These are phyloP conservation scores for Origma solitaria DNA, from an alignment of 2,113 vertebrate species.

Conservation along the genomic window DNA sequence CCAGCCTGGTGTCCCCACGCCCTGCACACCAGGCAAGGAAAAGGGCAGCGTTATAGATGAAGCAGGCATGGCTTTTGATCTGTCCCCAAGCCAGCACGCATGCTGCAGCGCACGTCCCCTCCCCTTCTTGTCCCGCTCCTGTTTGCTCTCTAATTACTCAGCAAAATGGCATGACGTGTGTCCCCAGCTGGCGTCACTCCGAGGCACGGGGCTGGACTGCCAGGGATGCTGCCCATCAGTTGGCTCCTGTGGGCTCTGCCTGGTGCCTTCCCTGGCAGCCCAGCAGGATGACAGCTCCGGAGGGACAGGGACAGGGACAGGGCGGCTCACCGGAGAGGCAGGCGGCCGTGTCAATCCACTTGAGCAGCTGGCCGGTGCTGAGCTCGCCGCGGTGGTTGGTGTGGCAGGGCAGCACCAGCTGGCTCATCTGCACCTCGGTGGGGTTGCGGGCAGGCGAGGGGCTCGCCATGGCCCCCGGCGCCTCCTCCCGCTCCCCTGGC, in stretches of 20 bases:
- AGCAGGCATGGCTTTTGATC: not conserved
- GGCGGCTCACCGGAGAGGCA: constrained; percentile 84
- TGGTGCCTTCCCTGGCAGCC: not conserved
- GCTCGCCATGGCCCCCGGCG: not conserved
- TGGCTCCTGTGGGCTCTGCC: not conserved
- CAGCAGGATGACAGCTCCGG: accelerated
- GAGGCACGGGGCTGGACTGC: not conserved
- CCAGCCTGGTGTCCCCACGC: accelerated
- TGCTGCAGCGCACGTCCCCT: not conserved
- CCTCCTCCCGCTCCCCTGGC: constrained; percentile 56
- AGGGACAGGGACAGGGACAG: not conserved
- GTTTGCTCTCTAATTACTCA: constrained; percentile 16
- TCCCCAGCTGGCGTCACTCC: not conserved
- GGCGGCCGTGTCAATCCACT: constrained; percentile 96
- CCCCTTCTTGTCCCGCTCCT: not conserved
- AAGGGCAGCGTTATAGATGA: not conserved
- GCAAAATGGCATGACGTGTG: not conserved
- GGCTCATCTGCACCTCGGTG: constrained; percentile 96
- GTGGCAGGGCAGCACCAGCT: constrained; percentile 93
- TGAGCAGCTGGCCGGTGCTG: constrained; percentile 90
- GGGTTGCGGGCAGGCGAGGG: constrained; percentile 68
- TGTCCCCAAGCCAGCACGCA: not conserved
- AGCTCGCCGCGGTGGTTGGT: constrained; percentile 89
- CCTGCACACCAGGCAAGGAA: not conserved
- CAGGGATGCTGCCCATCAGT: not conserved